Base-by-base conservation (phyloP, 2,797 vertebrate genomes). In the Microctenopoma lineatum region DNA sequence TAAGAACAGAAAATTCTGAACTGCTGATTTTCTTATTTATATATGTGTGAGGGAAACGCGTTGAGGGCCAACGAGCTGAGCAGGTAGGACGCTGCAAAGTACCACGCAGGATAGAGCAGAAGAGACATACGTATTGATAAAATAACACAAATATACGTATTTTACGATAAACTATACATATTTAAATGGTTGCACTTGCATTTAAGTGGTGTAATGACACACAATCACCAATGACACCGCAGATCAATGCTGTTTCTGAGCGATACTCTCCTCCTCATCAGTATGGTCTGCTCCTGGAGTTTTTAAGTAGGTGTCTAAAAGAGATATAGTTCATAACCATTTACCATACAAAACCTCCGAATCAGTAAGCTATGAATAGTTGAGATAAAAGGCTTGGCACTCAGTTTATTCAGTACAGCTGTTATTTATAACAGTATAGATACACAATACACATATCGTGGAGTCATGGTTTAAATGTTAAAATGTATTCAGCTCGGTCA, bases 251-350 rank as follows among this genome's bases (percentile, higher is more conserved):
- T 2, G 1, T 26, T 2, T 18, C 13, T 42, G 13, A 16, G n/a
- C 2, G 0, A 0, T 0, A 5, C 21, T 5, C 45, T 73, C 71
- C 57, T 59, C 27, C 41, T 29, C 5, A 18, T 66, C 36, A 70
- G 61, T 2, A 18, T 77, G 64, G 70, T 68, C 2, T 59, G 42
- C 11, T 58, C 78, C 67, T 16, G 16, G 11, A 41, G 59, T 6
- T 48, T 72, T 75, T 47, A 74, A 72, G 8, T 38, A 78, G 51
- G 42, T 60, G 21, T 21, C 21, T 21, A 21, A 2, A 21, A 21
- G 21, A 21, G 21, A 8, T 7, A 36, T 7, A 8, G 2, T 36
- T 7, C 34, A 36, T 36, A 36, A 36, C 34, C 9, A 9, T 21
- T 29, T 29, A 29, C 27, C 27, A 29, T 29, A 29, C 5, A 29